A percentile compares a stretch with the other conserved stretches of the same genome.
Conservation (phyloP, 1,140 invertebrate species). For the Xylocopa sonorina region DNA sequence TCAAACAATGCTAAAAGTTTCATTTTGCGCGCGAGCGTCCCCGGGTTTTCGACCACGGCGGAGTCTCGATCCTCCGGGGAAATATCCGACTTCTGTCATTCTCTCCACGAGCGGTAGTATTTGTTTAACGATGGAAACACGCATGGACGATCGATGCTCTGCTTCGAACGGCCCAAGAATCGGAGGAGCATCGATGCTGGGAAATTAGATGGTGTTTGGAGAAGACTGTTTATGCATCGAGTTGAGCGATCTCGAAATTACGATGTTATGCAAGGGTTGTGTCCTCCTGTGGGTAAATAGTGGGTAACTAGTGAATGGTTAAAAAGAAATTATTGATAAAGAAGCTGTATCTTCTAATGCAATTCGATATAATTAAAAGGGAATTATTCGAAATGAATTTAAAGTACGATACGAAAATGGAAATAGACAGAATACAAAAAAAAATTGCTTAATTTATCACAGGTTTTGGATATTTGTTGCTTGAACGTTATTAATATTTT, state of each 20-base stretch:
- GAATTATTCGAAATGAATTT: too few species aligned
- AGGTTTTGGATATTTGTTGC: too few species aligned
- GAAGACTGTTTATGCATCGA: background rate
- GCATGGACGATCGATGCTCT: constrained; percentile 8
- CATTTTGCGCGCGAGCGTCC: background rate
- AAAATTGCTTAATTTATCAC: too few species aligned
- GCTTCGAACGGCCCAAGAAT: background rate
- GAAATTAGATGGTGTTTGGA: constrained; percentile 22
- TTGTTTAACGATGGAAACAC: constrained; percentile 33
- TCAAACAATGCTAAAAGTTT: constrained; percentile 2
- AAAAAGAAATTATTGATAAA: too few species aligned
- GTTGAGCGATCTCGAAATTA: background rate
- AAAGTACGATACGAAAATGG: too few species aligned
- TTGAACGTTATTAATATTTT: too few species aligned
- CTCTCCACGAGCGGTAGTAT: constrained; percentile 11
- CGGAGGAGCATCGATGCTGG: background rate
- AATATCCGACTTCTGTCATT: constrained; percentile 14
- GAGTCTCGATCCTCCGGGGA: constrained; percentile 25
- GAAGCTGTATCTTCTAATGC: too few species aligned
- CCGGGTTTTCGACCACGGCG: constrained; percentile 22
- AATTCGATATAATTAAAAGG: too few species aligned
- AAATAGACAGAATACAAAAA: too few species aligned
- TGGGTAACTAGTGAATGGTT: too few species aligned
- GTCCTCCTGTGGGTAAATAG: too few species aligned
- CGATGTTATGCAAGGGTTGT: background rate